Evolutionary conservation across 2,888 invertebrate species (phyloP).

Genomic region (Ommatoiulus sabulosus): DNA sequence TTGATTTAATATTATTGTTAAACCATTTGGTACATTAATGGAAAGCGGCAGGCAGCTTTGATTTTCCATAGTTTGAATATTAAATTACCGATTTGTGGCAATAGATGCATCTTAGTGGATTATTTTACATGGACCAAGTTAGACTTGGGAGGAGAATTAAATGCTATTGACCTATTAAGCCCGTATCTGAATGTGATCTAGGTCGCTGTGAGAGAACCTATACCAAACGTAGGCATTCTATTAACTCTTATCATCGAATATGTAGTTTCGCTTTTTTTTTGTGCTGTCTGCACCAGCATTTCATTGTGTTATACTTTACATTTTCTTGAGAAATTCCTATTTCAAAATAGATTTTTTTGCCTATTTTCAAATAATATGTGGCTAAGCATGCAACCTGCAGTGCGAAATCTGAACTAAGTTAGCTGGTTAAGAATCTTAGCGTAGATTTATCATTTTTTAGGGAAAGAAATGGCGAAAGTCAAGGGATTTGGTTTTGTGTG

Average conservation of each 20-base stretch:
- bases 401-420: no score
- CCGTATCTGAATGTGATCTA: neutral
- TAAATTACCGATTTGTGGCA: neutral
- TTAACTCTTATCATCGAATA: neutral
- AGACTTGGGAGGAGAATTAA: neutral
- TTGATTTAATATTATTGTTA: no score
- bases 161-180: constrained; percentile 27
- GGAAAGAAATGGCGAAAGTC: no score
- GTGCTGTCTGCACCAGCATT: neutral
- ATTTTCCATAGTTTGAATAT: constrained; percentile 1
- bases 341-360: no score
- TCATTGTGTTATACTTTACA: neutral
- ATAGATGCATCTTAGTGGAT: neutral
- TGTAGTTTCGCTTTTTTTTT: neutral
- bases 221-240: constrained; percentile 13
- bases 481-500: no score
- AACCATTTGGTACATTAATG: neutral
- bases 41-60: neutral
- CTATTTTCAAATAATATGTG: no score
- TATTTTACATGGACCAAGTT: neutral
- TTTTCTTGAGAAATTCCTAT: neutral
- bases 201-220: neutral
- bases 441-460: no score
- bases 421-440: no score
- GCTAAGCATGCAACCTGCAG: no score